phyloP scores from a whole-genome alignment of 2,113 vertebrate genomes.

The Neogobius melanostomus region DNA sequence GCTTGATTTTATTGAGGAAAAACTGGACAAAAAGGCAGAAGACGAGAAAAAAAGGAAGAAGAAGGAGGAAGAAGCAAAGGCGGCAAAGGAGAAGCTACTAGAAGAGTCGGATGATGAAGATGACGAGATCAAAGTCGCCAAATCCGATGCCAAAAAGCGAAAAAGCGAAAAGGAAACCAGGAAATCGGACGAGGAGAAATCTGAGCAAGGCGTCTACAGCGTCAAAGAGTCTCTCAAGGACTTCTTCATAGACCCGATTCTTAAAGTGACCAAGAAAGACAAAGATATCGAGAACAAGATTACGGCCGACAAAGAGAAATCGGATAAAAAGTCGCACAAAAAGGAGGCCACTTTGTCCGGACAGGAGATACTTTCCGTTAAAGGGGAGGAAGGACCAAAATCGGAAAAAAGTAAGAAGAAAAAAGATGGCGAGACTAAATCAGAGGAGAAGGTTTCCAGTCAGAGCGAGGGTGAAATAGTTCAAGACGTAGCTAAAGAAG shows the following conservation, averaged over 20 bases:
- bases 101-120: conserved; percentile 14
- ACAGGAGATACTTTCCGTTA: conserved; percentile 7
- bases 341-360: conserved; percentile 12
- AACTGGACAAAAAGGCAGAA: conserved; percentile 58
- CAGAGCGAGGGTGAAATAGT: neutral
- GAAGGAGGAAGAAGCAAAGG: conserved; percentile 10
- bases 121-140: conserved; percentile 4
- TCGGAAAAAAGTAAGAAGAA: neutral
- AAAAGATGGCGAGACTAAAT: neutral
- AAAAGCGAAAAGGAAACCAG: conserved; percentile 12
- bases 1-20: conserved; percentile 70
- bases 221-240: conserved; percentile 14
- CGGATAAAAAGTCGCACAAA: neutral
- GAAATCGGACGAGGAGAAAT: neutral
- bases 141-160: neutral
- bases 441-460: neutral
- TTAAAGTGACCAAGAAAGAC: conserved; percentile 38
- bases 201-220: neutral
- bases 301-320: conserved; percentile 34
- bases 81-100: conserved; percentile 5
- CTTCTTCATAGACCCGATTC: conserved; percentile 17
- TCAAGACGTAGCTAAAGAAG: neutral
- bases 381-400: neutral
- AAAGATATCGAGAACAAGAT: conserved; percentile 45
- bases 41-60: conserved; percentile 37